Evolutionary conservation across 30 jellyfish, hydroid and myxozoan species (phyloP).

Genomic region (Rhopilema esculentum): DNA sequence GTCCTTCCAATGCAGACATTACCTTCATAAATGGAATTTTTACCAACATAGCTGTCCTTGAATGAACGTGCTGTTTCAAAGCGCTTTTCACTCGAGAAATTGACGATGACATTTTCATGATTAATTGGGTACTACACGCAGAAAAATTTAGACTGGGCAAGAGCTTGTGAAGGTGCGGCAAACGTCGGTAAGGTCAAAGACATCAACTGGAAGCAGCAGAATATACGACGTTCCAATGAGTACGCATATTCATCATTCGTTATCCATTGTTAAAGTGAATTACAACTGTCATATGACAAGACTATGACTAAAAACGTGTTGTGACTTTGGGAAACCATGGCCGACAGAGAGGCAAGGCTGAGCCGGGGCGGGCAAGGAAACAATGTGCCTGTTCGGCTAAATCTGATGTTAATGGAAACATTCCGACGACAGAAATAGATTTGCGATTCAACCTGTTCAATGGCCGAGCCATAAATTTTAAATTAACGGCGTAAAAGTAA

Average conservation of each 20-base stretch:
- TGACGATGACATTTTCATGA: constrained; percentile 27
- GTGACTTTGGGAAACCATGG: not conserved
- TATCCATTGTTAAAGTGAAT: not conserved
- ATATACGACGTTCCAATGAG: constrained; percentile 35
- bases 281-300: not conserved
- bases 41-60: not conserved
- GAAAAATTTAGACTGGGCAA: not conserved
- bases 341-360: not conserved
- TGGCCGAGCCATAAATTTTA: not conserved
- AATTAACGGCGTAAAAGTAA: not conserved
- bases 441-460: not conserved
- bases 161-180: constrained; percentile 9
- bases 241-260: not conserved
- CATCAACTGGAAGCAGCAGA: constrained; percentile 12
- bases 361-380: not conserved
- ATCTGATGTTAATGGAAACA: not conserved
- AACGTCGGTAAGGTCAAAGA: constrained; percentile 18
- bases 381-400: not conserved
- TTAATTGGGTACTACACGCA: constrained; percentile 54
- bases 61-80: not conserved
- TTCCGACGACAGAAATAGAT: not conserved
- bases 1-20: not conserved
- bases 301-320: not conserved
- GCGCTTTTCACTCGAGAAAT: not conserved
- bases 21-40: not conserved